Evolutionary conservation across 2,113 vertebrate species (phyloP).

Genomic region (Eclectus roratus): DNA sequence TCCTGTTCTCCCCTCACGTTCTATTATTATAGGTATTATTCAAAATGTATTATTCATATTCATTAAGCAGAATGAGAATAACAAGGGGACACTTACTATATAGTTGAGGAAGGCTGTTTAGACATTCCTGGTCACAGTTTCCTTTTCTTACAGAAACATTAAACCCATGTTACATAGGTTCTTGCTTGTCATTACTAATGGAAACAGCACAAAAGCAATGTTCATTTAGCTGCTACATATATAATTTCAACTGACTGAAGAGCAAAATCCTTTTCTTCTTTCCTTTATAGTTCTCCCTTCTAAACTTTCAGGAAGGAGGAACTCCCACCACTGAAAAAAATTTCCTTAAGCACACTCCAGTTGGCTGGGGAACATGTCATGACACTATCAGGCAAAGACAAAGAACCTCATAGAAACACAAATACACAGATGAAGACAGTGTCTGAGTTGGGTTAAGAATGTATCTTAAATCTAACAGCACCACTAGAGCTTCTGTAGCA

Average conservation of each 20-base stretch:
- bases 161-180: not conserved
- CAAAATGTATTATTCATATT: conserved; percentile 14
- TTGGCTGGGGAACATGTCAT: not conserved
- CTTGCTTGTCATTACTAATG: not conserved
- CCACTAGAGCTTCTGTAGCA: not conserved
- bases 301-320: not conserved
- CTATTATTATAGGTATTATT: not conserved
- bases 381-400: not conserved
- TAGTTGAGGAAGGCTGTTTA: not conserved
- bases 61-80: conserved; percentile 12
- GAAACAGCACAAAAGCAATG: not conserved
- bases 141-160: not conserved
- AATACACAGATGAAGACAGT: not conserved
- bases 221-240: not conserved
- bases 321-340: not conserved
- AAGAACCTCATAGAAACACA: not conserved
- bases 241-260: not conserved
- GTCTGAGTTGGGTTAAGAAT: not conserved
- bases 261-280: not conserved
- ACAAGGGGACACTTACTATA: not conserved
- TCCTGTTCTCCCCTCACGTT: not conserved
- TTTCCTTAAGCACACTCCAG: not conserved
- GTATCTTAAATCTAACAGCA: fast-evolving
- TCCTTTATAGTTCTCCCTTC: not conserved
- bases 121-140: not conserved